Conservation (phyloP, 2,888 invertebrate genomes). For the Hipparchia sbordonii region DNA sequence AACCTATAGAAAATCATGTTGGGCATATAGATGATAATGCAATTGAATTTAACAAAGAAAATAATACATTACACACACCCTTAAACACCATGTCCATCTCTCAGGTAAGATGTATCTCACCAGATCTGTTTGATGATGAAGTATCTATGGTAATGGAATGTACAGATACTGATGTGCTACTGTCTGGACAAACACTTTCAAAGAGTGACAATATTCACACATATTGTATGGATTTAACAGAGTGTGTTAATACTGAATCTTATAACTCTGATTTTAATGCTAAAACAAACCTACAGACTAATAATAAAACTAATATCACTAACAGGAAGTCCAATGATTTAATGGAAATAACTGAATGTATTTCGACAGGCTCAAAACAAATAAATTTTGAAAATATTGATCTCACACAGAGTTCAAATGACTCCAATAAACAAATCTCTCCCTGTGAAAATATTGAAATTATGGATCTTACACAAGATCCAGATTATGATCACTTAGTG, state of each 20-base stretch:
- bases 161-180: slow-evolving; percentile 30
- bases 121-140: slow-evolving; percentile 79
- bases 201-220: slow-evolving; percentile 22
- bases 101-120: slow-evolving; percentile 62
- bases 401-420: slow-evolving; percentile 48
- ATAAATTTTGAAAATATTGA: slow-evolving; percentile 48
- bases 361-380: slow-evolving; percentile 46
- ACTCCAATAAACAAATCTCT: slow-evolving; percentile 14
- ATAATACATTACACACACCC: background rate
- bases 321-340: slow-evolving; percentile 60
- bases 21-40: background rate
- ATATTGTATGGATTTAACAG: slow-evolving; percentile 57
- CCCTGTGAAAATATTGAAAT: slow-evolving; percentile 23
- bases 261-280: slow-evolving; percentile 27
- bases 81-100: background rate
- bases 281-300: slow-evolving; percentile 30
- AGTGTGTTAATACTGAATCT: slow-evolving; percentile 49
- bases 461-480: slow-evolving; percentile 45
- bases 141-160: slow-evolving; percentile 45
- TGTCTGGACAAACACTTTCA: slow-evolving; percentile 34
- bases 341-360: slow-evolving; percentile 71
- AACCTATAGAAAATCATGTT: slow-evolving; percentile 6
- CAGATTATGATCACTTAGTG: slow-evolving; percentile 57
- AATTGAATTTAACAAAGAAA: slow-evolving; percentile 4
- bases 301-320: slow-evolving; percentile 48